Percentiles rank a stretch among this genome's conserved stretches.
These are phyloP conservation scores for Siniperca obscura DNA, from an alignment of 2,797 vertebrate species.

Conservation along the genomic window DNA sequence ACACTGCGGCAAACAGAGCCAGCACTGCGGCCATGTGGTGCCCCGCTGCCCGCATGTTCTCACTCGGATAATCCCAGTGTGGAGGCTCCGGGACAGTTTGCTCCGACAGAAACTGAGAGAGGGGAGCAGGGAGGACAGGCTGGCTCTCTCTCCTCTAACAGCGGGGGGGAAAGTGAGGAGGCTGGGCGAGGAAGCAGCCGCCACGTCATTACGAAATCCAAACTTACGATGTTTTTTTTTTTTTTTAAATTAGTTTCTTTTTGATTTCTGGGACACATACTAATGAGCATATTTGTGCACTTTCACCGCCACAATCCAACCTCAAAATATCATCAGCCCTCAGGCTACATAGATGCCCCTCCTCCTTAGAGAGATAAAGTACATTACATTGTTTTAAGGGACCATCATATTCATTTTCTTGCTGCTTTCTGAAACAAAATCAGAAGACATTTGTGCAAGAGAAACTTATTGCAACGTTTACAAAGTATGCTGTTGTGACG, in stretches of 20 bases:
- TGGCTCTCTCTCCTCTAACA: neutral
- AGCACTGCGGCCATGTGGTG: conserved; percentile 57
- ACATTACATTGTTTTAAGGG: neutral
- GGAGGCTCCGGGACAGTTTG: conserved; percentile 24
- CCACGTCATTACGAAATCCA: conserved; percentile 54
- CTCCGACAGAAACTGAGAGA: neutral
- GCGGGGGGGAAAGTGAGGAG: neutral
- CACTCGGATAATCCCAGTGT: neutral
- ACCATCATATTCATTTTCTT: neutral
- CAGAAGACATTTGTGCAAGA: neutral
- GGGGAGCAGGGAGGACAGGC: conserved; percentile 8
- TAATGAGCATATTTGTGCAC: too few species aligned
- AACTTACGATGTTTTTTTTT: too few species aligned
- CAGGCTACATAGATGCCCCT: too few species aligned
- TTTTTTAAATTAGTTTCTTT: too few species aligned
- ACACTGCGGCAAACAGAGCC: conserved; percentile 62
- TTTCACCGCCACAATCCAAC: too few species aligned
- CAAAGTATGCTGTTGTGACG: too few species aligned
- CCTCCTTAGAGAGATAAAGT: too few species aligned
- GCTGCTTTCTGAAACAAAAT: neutral
- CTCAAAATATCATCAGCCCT: too few species aligned
- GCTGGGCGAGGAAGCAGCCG: conserved; percentile 1
- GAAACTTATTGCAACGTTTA: neutral
- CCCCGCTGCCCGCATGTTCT: conserved; percentile 67
- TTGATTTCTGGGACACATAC: too few species aligned